Conservation (phyloP, 2,888 invertebrate species). For the Gonocerus acuteangulatus region DNA sequence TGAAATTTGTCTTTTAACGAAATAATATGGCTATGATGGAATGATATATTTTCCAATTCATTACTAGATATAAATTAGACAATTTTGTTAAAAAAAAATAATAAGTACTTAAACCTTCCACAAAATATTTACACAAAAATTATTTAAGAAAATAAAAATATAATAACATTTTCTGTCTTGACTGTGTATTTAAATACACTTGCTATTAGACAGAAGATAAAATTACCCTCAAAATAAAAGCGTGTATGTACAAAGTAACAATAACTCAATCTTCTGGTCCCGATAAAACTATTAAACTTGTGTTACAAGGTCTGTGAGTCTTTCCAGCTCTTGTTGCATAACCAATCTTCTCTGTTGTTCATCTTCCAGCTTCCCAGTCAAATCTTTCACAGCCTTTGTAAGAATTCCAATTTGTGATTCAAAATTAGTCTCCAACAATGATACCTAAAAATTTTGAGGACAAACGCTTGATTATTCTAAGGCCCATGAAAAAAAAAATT, state of each 20-base stretch:
- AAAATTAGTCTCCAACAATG: constrained; percentile 42
- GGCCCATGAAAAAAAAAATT: too few relatives aligned
- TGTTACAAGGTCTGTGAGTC: constrained; percentile 48
- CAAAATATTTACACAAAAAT: background rate
- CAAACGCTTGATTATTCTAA: too few relatives aligned
- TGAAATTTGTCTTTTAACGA: too few relatives aligned
- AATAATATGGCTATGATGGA: too few relatives aligned
- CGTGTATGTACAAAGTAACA: constrained; percentile 6
- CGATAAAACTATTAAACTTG: constrained; percentile 30
- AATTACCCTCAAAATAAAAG: constrained; percentile 16
- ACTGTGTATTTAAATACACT: too few relatives aligned
- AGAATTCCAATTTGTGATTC: constrained; percentile 53
- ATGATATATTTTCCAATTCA: too few relatives aligned
- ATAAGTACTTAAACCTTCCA: background rate
- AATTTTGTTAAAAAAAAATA: background rate
- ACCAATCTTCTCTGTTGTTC: constrained; percentile 58
- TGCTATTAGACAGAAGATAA: background rate
- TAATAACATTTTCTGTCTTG: too few relatives aligned
- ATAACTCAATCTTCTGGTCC: background rate
- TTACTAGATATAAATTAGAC: too few relatives aligned
- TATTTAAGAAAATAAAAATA: background rate
- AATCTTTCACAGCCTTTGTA: constrained; percentile 56
- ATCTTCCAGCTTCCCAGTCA: constrained; percentile 52
- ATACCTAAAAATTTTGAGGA: constrained; percentile 30
- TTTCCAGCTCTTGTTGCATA: constrained; percentile 60